Percentiles rank a stretch among this genome's conserved stretches.
phyloP scores from a whole-genome alignment of 2,888 invertebrate genomes.

The Abrostola tripartita region DNA sequence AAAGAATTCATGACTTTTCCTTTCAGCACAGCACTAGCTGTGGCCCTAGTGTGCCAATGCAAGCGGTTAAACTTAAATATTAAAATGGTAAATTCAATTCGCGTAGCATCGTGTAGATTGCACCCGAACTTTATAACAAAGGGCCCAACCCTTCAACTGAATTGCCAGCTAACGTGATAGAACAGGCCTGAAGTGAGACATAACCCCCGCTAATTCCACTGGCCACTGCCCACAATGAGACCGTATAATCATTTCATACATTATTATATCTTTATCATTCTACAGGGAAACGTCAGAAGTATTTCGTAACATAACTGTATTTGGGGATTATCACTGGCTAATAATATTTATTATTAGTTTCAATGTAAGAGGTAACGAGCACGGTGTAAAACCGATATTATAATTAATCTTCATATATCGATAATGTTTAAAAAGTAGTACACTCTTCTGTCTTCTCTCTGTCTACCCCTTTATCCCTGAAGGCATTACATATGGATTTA shows the following conservation, averaged over 20 bases:
- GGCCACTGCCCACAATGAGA: constrained; percentile 54
- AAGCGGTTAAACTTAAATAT: background rate
- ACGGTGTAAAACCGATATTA: too few species aligned
- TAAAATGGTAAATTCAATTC: background rate
- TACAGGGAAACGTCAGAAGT: constrained; percentile 20
- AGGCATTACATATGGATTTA: too few species aligned
- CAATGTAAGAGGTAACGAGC: too few species aligned
- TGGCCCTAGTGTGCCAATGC: background rate
- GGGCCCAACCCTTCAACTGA: constrained; percentile 29
- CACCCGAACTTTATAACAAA: constrained; percentile 17
- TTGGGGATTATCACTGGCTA: too few species aligned
- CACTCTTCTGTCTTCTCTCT: too few species aligned
- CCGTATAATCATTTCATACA: constrained; percentile 59
- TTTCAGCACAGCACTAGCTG: too few species aligned
- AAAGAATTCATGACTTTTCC: too few species aligned
- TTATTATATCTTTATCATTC: constrained; percentile 46
- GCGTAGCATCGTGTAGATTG: background rate
- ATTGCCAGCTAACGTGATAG: constrained; percentile 1
- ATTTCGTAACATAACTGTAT: too few species aligned
- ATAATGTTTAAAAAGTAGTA: too few species aligned
- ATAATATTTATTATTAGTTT: too few species aligned
- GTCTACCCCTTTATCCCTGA: too few species aligned
- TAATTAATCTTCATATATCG: too few species aligned
- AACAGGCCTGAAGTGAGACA: constrained; percentile 25
- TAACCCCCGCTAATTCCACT: constrained; percentile 45